Percentiles rank a stretch among this genome's conserved stretches.
Evolutionary conservation across 2,888 invertebrate genomes (phyloP).

Genomic region (Drosophila aldrichi): DNA sequence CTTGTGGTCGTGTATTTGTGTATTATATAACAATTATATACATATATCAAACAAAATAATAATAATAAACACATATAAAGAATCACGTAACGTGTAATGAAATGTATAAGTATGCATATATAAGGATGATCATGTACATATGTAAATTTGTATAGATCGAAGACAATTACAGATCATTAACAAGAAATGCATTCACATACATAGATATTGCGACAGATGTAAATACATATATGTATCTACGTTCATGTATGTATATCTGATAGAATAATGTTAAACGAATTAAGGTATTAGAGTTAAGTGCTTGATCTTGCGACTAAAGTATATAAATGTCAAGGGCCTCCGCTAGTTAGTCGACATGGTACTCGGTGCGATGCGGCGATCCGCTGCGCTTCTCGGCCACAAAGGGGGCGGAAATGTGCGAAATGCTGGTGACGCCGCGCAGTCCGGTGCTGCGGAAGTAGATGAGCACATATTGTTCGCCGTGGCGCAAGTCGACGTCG

Average conservation of each 20-base stretch:
- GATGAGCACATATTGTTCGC: constrained; percentile 82
- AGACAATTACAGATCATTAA: constrained; percentile 32
- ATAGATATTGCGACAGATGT: constrained; percentile 7
- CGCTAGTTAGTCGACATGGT: constrained; percentile 66
- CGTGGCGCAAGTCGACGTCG: constrained; percentile 82
- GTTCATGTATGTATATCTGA: not conserved
- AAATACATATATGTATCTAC: not conserved
- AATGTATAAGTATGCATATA: constrained; percentile 41
- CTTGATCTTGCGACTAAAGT: constrained; percentile 38
- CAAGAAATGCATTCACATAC: constrained; percentile 41
- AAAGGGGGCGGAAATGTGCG: constrained; percentile 83
- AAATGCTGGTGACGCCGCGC: constrained; percentile 84
- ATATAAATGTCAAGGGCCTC: constrained; percentile 67
- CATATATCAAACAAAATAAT: not conserved
- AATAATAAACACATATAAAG: constrained; percentile 7
- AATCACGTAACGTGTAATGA: constrained; percentile 44
- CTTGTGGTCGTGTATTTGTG: constrained; percentile 42
- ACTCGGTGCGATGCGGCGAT: constrained; percentile 77
- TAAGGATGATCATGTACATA: not conserved
- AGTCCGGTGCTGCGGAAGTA: constrained; percentile 85
- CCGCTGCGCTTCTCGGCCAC: constrained; percentile 82
- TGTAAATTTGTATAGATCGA: constrained; percentile 7
- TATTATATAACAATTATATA: constrained; percentile 20
- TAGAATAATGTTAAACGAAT: constrained; percentile 18
- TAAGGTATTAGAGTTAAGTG: not conserved